A percentile compares a stretch with the other conserved stretches of the same genome.
phyloP scores from a whole-genome alignment of 1,140 invertebrate genomes.

The Atta colombica region DNA sequence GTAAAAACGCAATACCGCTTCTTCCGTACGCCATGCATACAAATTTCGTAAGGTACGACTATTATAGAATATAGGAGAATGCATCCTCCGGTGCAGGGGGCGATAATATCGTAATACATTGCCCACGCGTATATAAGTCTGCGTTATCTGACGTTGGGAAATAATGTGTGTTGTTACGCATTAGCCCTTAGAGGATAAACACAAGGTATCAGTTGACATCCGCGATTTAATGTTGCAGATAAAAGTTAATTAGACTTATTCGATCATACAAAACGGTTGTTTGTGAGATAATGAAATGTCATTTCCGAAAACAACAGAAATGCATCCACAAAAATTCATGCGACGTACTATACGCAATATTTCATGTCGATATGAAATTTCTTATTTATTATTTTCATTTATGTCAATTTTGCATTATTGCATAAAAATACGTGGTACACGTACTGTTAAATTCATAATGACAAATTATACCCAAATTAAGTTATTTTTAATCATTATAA shows the following conservation, averaged over 20 bases:
- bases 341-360: not conserved
- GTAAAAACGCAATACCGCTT: constrained; percentile 53
- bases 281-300: not conserved
- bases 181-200: constrained; percentile 58
- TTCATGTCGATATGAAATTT: not conserved
- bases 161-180: constrained; percentile 48
- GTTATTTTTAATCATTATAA: no score
- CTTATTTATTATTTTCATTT: not conserved
- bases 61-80: constrained; percentile 62
- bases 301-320: not conserved
- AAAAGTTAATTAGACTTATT: constrained; percentile 54
- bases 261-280: not conserved
- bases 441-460: no score
- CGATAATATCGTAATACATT: constrained; percentile 63
- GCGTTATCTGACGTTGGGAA: constrained; percentile 60
- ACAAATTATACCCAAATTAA: no score
- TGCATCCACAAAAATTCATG: not conserved
- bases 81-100: constrained; percentile 14
- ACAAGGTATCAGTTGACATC: constrained; percentile 43
- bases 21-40: constrained; percentile 54
- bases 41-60: constrained; percentile 54
- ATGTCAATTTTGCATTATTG: not conserved
- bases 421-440: not conserved
- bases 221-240: constrained; percentile 48
- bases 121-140: constrained; percentile 59